Evolutionary conservation across 2,888 invertebrate genomes (phyloP).

Genomic region (Lutraria lutraria): DNA sequence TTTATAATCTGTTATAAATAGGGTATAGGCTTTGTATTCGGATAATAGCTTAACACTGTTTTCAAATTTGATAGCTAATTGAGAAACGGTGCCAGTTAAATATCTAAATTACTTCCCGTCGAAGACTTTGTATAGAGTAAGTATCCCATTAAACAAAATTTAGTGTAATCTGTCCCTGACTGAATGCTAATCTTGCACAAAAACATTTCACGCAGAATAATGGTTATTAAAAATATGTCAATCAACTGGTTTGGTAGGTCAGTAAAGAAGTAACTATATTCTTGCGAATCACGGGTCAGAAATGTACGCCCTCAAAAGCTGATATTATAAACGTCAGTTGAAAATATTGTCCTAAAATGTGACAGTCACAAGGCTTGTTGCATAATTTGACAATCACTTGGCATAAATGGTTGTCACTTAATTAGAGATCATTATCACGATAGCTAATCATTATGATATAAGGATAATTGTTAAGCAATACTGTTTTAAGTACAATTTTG

Average conservation of each 20-base stretch:
- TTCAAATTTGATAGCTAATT: not conserved
- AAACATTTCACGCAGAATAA: not conserved
- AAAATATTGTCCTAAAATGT: not conserved
- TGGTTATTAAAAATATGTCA: slow-evolving; percentile 5
- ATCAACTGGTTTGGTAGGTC: slow-evolving; percentile 1
- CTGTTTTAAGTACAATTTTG: not conserved
- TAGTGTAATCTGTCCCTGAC: not conserved
- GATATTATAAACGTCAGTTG: not conserved
- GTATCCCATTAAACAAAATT: not conserved
- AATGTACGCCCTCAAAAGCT: not conserved
- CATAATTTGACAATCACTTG: not conserved
- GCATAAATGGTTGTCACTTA: not conserved
- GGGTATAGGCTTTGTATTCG: not conserved
- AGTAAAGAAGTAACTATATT: not conserved
- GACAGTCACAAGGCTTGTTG: not conserved
- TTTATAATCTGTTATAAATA: not conserved
- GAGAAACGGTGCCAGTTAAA: slow-evolving; percentile 5
- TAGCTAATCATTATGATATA: slow-evolving; percentile 6
- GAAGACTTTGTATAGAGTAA: not conserved
- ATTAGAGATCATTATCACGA: not conserved
- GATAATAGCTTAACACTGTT: slow-evolving; percentile 3
- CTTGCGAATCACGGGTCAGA: not conserved
- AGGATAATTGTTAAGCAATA: not conserved
- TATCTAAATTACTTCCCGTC: not conserved
- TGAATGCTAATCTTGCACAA: not conserved